A percentile compares a stretch with the other conserved stretches of the same genome.
These are phyloP conservation scores for Trogon melanurus DNA, from an alignment of 2,113 vertebrate genomes.

Conservation along the genomic window DNA sequence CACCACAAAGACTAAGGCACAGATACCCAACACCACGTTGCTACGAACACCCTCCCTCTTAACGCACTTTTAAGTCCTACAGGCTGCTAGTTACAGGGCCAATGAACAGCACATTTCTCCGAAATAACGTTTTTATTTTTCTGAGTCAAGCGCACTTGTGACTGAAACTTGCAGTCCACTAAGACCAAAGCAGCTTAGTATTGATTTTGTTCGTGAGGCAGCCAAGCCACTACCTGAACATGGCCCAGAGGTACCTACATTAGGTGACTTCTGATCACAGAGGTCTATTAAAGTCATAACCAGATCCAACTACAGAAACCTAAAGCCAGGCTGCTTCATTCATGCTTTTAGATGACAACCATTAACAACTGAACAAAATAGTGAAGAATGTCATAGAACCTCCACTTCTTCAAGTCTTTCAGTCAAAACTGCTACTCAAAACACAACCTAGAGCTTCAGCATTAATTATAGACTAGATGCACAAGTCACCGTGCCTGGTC, in stretches of 20 bases:
- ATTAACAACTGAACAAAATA: neutral
- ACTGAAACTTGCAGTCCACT: neutral
- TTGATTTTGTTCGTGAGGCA: neutral
- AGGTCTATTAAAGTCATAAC: neutral
- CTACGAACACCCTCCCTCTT: neutral
- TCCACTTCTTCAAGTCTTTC: neutral
- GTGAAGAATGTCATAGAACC: neutral
- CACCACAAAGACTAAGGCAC: neutral
- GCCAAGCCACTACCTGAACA: neutral
- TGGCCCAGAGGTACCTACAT: rapidly evolving
- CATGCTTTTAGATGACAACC: neutral
- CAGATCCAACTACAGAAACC: neutral
- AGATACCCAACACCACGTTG: rapidly evolving
- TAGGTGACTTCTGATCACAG: neutral
- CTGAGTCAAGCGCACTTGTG: neutral
- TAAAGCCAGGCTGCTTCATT: neutral
- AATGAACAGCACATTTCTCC: neutral
- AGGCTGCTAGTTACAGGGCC: neutral
- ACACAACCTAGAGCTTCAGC: neutral
- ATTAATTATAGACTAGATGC: neutral
- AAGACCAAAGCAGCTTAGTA: neutral
- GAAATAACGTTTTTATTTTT: neutral
- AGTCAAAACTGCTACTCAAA: neutral
- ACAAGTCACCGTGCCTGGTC: rapidly evolving
- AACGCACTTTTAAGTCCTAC: neutral